A percentile compares a stretch with the other conserved stretches of the same genome.
These are phyloP conservation scores for Sprattus sprattus DNA, from an alignment of 2,113 vertebrate species.

Conservation along the genomic window DNA sequence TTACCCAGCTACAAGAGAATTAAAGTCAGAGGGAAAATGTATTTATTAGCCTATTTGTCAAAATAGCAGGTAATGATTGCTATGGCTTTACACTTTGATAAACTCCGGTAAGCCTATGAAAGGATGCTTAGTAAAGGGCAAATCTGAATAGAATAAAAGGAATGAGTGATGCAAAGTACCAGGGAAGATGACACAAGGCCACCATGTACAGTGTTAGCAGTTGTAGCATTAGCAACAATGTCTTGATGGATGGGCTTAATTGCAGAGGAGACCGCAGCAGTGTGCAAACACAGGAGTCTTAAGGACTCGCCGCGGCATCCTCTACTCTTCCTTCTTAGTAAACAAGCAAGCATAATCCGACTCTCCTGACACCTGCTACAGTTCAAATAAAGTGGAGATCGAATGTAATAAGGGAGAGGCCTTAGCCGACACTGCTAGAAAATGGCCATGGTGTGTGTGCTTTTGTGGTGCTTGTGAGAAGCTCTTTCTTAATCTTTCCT, in stretches of 20 bases:
- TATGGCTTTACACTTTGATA: neutral
- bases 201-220: neutral
- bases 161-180: neutral
- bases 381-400: constrained; percentile 12
- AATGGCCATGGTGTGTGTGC: neutral
- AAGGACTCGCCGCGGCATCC: neutral
- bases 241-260: constrained; percentile 13
- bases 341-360: constrained; percentile 15
- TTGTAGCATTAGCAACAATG: neutral
- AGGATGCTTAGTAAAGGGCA: neutral
- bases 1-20: neutral
- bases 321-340: neutral
- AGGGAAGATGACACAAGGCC: neutral
- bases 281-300: neutral
- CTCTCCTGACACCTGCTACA: neutral
- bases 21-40: neutral
- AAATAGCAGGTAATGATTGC: constrained; percentile 2
- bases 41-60: constrained; percentile 7
- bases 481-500: neutral
- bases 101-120: neutral
- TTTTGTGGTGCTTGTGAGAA: neutral
- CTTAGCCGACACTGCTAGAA: neutral
- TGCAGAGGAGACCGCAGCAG: neutral
- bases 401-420: neutral
- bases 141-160: neutral